Conservation (phyloP, 2,113 vertebrate species). For the Salvator merianae region DNA sequence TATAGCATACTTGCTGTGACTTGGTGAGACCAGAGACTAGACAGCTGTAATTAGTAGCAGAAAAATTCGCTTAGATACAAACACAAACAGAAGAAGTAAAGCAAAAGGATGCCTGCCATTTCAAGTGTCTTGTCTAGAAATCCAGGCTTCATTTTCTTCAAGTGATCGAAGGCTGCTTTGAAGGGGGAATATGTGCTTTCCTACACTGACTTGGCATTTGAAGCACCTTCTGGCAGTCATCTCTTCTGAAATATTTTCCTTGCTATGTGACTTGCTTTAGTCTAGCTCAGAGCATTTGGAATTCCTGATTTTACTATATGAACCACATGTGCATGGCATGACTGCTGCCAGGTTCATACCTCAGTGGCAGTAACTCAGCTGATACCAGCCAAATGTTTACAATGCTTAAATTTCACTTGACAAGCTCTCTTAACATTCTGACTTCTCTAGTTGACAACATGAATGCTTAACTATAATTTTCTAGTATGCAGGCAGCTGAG, state of each 20-base stretch:
- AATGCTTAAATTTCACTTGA: background rate
- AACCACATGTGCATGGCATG: background rate
- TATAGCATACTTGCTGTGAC: background rate
- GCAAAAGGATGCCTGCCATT: background rate
- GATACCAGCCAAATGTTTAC: conserved; percentile 13
- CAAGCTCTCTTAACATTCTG: background rate
- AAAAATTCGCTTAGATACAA: background rate
- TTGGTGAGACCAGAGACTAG: background rate
- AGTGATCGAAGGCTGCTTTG: background rate
- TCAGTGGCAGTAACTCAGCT: background rate
- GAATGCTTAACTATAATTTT: background rate
- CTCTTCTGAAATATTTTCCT: conserved; percentile 28
- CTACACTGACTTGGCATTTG: conserved; percentile 2
- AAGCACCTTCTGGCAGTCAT: conserved; percentile 10
- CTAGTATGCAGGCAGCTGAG: background rate
- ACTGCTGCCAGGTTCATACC: background rate
- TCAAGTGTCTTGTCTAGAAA: background rate
- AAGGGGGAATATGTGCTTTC: background rate
- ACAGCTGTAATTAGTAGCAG: background rate
- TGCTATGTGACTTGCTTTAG: conserved; percentile 2
- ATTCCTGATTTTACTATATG: conserved; percentile 14
- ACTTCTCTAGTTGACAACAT: background rate
- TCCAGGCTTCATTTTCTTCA: background rate
- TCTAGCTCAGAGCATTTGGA: conserved; percentile 9
- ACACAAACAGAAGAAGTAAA: background rate